Evolutionary conservation across 2,888 invertebrate genomes (phyloP).

Genomic region (Eueremaeus valkanovi): DNA sequence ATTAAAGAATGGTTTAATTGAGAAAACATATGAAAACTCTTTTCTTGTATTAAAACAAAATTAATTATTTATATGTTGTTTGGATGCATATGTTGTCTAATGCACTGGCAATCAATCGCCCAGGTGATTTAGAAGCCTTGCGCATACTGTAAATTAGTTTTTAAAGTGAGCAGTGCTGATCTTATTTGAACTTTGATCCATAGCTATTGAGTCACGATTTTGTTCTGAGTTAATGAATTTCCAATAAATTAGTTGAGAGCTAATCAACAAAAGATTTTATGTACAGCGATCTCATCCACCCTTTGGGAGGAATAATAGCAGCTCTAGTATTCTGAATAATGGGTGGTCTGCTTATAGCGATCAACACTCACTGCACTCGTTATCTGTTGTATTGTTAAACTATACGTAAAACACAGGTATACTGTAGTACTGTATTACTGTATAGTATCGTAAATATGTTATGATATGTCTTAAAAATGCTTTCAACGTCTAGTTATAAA

Average conservation of each 20-base stretch:
- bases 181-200: conserved; percentile 18
- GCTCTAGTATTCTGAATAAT: conserved; percentile 2
- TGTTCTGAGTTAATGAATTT: conserved; percentile 27
- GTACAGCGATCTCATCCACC: background rate
- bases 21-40: too few relatives aligned
- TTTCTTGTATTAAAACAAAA: too few relatives aligned
- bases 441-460: conserved; percentile 29
- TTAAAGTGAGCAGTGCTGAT: background rate
- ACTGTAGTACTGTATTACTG: too few relatives aligned
- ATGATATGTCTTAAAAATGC: conserved; percentile 12
- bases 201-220: conserved; percentile 28
- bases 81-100: too few relatives aligned
- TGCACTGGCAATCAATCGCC: too few relatives aligned
- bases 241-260: conserved; percentile 27
- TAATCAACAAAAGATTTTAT: conserved; percentile 18
- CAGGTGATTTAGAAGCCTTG: too few relatives aligned
- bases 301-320: conserved; percentile 29
- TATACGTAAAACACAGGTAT: background rate
- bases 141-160: too few relatives aligned
- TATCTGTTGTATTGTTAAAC: conserved; percentile 1
- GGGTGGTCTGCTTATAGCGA: conserved; percentile 24
- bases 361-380: conserved; percentile 9
- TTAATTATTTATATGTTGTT: too few relatives aligned
- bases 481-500: conserved; percentile 32
- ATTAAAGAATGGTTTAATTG: too few relatives aligned